Base-by-base conservation (phyloP, 1,140 invertebrate genomes). In the Notospermus geniculatus region DNA sequence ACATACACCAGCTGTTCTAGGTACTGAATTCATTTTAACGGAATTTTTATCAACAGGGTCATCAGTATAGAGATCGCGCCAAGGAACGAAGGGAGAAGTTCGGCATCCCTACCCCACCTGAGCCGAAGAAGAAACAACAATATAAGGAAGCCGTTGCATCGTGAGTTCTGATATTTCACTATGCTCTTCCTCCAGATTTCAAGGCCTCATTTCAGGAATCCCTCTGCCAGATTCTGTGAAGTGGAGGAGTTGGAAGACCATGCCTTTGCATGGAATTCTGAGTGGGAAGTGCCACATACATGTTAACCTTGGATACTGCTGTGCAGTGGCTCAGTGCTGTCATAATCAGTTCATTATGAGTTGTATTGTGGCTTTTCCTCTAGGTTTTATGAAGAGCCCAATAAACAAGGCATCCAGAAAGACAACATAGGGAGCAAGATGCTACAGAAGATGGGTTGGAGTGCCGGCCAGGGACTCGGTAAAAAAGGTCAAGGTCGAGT, bases 401-500 rank as follows among this genome's bases (percentile, higher is more conserved):
- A 72, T 9, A 76, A 75, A 55, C 53, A 62, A 30, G 89, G 89
- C 0, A 92, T 97, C 53, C 90, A 91, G 17, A 88, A 89, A 0
- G 90, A 91, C 63, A 95, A 94, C 79, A 89, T 95, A 68, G 94
- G 94, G 1, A 96, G 90, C 81, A 91, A 92, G 79, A 83, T 99
- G 69, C 78, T 99, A 45, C 94, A 98, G 81, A 97, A 95, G 82
- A 98, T 98, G 96, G 97, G 97, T 0, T 99, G 97, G 96, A 90
- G 88, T 5, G 91, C 95, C 78, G 97, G 96, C 1, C 88, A 93
- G 85, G 97, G 97, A 0, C 82, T 98, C 13, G 97, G 96, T 2
- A 92, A 91, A 76, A 85, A 86, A 32, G 92, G 93, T 76, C 95
- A 98, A 83, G 95, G 95, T n/a, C 86, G 93, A 69, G 92, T 92